phyloP scores from a whole-genome alignment of 1,140 invertebrate species.

The Luehdorfia chinensis region DNA sequence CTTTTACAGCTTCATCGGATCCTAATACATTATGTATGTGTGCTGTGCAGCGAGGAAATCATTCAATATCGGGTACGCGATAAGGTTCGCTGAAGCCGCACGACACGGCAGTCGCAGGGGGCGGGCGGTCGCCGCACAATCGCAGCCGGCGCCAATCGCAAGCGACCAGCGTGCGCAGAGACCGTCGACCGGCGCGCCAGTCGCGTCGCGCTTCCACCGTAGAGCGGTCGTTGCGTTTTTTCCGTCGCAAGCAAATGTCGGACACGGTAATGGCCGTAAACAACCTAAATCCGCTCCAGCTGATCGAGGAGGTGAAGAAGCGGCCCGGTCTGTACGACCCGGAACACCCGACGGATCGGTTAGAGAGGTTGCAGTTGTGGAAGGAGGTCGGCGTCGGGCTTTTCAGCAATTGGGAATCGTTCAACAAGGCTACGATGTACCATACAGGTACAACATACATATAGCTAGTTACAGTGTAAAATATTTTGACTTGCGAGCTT shows the following conservation, averaged over 20 bases:
- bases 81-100: too few species aligned
- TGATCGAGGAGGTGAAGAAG: slow-evolving; percentile 61
- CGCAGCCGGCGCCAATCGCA: too few species aligned
- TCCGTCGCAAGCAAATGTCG: slow-evolving; percentile 24
- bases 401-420: slow-evolving; percentile 50
- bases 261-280: slow-evolving; percentile 13
- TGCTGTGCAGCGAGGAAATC: too few species aligned
- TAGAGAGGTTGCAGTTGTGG: slow-evolving; percentile 54
- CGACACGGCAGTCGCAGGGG: too few species aligned
- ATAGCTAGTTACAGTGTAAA: too few species aligned
- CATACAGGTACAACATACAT: slow-evolving; percentile 42
- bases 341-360: slow-evolving; percentile 43
- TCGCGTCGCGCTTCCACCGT: slow-evolving; percentile 22
- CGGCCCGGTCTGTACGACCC: slow-evolving; percentile 49
- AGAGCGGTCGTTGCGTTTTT: slow-evolving; percentile 24
- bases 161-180: slow-evolving; percentile 4
- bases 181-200: slow-evolving; percentile 21
- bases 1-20: too few species aligned
- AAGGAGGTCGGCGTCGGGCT: slow-evolving; percentile 59
- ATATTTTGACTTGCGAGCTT: too few species aligned
- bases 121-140: too few species aligned
- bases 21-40: too few species aligned
- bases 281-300: slow-evolving; percentile 39
- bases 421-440: slow-evolving; percentile 56
- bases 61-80: too few species aligned